These are phyloP conservation scores for Azorinus chamasolen DNA, from an alignment of 2,888 invertebrate genomes.

Conservation along the genomic window DNA sequence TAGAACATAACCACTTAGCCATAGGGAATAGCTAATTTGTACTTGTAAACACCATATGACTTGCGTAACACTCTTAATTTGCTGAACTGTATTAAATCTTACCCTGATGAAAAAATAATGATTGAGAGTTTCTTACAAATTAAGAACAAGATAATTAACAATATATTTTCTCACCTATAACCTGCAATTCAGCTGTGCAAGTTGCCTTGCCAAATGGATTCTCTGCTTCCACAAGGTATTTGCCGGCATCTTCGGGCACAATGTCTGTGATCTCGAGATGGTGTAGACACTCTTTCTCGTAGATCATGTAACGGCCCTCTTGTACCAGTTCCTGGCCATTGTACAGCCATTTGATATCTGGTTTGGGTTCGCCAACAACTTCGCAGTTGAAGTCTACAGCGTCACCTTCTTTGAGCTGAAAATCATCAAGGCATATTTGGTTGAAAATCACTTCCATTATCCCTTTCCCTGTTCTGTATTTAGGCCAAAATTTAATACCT, in stretches of 20 bases:
- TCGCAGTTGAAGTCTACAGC: conserved; percentile 80
- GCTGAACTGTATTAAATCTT: too few relatives aligned
- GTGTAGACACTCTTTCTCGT: conserved; percentile 75
- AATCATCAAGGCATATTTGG: too few relatives aligned
- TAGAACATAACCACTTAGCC: too few relatives aligned
- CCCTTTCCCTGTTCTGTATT: too few relatives aligned
- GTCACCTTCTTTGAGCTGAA: conserved; percentile 78
- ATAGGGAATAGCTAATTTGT: too few relatives aligned
- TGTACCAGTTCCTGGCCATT: conserved; percentile 89
- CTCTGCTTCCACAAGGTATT: conserved; percentile 92
- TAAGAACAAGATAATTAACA: too few relatives aligned
- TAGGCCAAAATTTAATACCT: too few relatives aligned
- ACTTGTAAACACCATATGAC: too few relatives aligned
- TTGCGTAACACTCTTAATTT: too few relatives aligned
- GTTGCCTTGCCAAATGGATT: conserved; percentile 91
- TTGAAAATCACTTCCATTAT: too few relatives aligned
- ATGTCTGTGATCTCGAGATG: conserved; percentile 80
- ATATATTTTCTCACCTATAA: conserved; percentile 73
- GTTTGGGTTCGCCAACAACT: conserved; percentile 79
- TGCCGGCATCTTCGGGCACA: conserved; percentile 90
- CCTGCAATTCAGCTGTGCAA: conserved; percentile 82
- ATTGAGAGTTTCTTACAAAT: too few relatives aligned
- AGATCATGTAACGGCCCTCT: conserved; percentile 87
- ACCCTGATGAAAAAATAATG: too few relatives aligned
- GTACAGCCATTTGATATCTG: conserved; percentile 78